These are phyloP conservation scores for Ceramica pisi DNA, from an alignment of 2,888 invertebrate genomes.

Conservation along the genomic window DNA sequence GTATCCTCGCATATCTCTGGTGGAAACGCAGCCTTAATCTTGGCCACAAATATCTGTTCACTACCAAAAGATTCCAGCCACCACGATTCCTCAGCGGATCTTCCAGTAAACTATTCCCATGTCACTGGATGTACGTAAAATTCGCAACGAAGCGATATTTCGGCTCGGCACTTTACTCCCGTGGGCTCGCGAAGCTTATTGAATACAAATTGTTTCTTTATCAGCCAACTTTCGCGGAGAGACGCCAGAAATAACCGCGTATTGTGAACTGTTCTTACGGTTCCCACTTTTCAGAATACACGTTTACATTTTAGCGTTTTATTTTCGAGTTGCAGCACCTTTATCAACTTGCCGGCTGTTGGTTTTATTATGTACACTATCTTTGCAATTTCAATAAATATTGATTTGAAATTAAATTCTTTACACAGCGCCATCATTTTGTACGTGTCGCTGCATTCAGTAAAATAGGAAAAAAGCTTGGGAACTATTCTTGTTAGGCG, in stretches of 20 bases:
- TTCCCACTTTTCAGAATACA: slow-evolving; percentile 40
- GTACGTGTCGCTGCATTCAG: neutral
- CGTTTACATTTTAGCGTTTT: slow-evolving; percentile 35
- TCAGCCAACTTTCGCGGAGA: slow-evolving; percentile 76
- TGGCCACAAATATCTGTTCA: neutral
- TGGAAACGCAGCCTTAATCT: neutral
- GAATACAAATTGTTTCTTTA: slow-evolving; percentile 89
- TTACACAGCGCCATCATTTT: neutral
- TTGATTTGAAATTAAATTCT: slow-evolving; percentile 32
- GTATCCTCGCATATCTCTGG: no score
- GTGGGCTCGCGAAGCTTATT: slow-evolving; percentile 79
- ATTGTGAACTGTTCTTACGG: slow-evolving; percentile 56
- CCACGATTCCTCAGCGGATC: neutral
- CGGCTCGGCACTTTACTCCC: slow-evolving; percentile 76
- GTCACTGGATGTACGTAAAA: slow-evolving; percentile 67
- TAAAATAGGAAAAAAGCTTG: slow-evolving; percentile 43
- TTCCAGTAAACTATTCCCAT: slow-evolving; percentile 56
- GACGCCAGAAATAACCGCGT: slow-evolving; percentile 63
- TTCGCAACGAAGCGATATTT: slow-evolving; percentile 79
- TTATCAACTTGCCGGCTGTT: slow-evolving; percentile 19
- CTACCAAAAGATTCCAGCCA: neutral
- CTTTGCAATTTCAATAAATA: slow-evolving; percentile 26
- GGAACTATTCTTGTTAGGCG: slow-evolving; percentile 53
- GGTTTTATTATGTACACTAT: slow-evolving; percentile 31
- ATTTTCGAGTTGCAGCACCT: slow-evolving; percentile 27